These are phyloP conservation scores for Hirtodrosophila alboralis DNA, from an alignment of 2,888 invertebrate species.

Conservation along the genomic window DNA sequence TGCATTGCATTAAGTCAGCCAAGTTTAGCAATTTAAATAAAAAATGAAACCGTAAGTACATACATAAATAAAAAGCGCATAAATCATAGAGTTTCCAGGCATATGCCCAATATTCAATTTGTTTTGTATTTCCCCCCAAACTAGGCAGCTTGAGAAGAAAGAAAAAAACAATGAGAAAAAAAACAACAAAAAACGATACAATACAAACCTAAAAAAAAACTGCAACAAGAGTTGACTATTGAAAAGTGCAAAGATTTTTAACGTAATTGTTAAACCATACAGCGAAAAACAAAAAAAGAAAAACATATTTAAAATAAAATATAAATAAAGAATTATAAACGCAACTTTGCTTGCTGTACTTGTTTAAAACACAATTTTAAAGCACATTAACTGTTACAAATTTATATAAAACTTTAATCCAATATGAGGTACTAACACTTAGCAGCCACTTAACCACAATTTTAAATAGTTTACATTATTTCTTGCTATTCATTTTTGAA, in stretches of 20 bases:
- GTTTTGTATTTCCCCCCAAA: conserved; percentile 5
- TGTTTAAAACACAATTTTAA: conserved; percentile 72
- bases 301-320: conserved; percentile 45
- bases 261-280: conserved; percentile 79
- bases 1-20: conserved; percentile 48
- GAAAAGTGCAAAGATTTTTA: conserved; percentile 79
- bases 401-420: conserved; percentile 21
- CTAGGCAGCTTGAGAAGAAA: conserved; percentile 3
- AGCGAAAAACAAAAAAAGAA: too few species aligned
- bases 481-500: conserved; percentile 30
- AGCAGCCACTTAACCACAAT: conserved; percentile 12
- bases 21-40: conserved; percentile 34
- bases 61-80: conserved; percentile 32
- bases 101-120: conserved; percentile 27
- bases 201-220: conserved; percentile 26
- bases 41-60: conserved; percentile 65
- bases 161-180: too few species aligned
- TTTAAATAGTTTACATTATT: conserved; percentile 13
- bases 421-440: conserved; percentile 16
- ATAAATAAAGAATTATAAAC: conserved; percentile 36
- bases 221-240: conserved; percentile 70
- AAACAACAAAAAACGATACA: conserved; percentile 8
- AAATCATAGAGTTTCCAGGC: conserved; percentile 73
- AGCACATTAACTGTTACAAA: conserved; percentile 64
- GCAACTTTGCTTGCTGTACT: conserved; percentile 74